A percentile compares a stretch with the other conserved stretches of the same genome.
phyloP scores from a whole-genome alignment of 2,888 invertebrate species.

The Caprella mutica region DNA sequence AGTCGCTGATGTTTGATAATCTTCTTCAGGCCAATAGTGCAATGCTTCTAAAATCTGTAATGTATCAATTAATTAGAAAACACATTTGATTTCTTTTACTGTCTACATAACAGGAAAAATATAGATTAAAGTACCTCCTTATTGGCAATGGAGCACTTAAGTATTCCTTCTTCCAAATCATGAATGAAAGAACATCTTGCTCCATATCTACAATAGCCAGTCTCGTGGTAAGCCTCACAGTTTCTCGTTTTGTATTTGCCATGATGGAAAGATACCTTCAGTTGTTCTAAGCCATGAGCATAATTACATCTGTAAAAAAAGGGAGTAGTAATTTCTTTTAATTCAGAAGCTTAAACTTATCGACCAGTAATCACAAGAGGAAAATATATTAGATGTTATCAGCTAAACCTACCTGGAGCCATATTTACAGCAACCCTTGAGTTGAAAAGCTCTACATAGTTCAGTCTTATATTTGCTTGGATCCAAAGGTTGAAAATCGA shows the following conservation, averaged over 20 bases:
- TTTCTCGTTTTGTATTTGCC: constrained; percentile 34
- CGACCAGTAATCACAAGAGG: background rate
- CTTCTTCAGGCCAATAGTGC: constrained; percentile 19
- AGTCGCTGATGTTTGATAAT: constrained; percentile 13
- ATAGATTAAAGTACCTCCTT: constrained; percentile 32
- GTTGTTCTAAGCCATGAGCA: constrained; percentile 27
- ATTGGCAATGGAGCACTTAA: constrained; percentile 31
- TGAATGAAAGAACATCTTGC: constrained; percentile 33
- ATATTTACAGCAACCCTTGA: constrained; percentile 25
- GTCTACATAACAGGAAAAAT: too few species aligned
- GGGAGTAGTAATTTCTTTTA: background rate
- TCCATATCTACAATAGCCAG: constrained; percentile 30
- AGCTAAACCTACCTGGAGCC: constrained; percentile 20
- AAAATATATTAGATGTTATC: background rate
- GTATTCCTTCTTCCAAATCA: constrained; percentile 30
- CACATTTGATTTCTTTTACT: too few species aligned
- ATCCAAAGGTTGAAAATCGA: constrained; percentile 19
- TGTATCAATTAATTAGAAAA: too few species aligned
- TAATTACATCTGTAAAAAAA: constrained; percentile 25
- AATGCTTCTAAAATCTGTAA: constrained; percentile 25
- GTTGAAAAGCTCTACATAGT: constrained; percentile 27
- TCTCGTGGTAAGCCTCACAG: constrained; percentile 32
- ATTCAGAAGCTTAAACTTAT: background rate
- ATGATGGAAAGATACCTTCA: constrained; percentile 23
- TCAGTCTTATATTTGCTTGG: constrained; percentile 32